Evolutionary conservation across 1,140 invertebrate species (phyloP), one percentile per base, ranked within the genome.

Genomic region (Aphidius ervi): DNA sequence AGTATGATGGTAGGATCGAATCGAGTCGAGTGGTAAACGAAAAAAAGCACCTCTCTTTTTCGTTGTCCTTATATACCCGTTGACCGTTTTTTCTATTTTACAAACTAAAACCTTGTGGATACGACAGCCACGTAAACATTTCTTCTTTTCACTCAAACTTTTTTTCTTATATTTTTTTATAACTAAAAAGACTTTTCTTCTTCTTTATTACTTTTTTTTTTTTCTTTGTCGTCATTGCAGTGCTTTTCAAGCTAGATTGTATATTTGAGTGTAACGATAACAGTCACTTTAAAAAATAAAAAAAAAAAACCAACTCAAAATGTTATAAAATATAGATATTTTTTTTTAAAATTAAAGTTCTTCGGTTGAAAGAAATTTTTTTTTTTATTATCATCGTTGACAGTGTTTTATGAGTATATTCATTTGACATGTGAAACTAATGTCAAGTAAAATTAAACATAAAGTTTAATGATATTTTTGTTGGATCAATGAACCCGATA

Each of bases 21-120:
- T 31, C 23, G 4, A 31, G 23, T 31, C 23, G 23, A 31, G 23
- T 31, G 23, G 23, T 31, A 31, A 31, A 31, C 23, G 23, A 3
- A 31, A 31, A 31, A 16, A 31, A 31, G 23, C 4, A 31, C 23
- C 23, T 31, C 2, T 31, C 1, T 31, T 31, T 31, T 31, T 31
- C 23, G 23, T 31, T 31, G 23, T 31, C 23, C 23, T 31, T 31
- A 31, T 31, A 31, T 31, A 31, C 23, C 1, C 23, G 53, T 16
- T 55, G 53, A 57, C 55, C 55, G 23, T 46, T 46, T 23, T 23
- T 9, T 45, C 23, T 31, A 31, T 31, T 31, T 31, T n/a, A 42
- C 55, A 46, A 41, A 48, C 56, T 65, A 68, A 66, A 57, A 46
- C 54, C 37, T 9, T 49, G 9, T 37, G 20, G 23, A 50, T 48